These are phyloP conservation scores for Acanthisitta chloris DNA, from an alignment of 2,113 vertebrate genomes.

Conservation along the genomic window DNA sequence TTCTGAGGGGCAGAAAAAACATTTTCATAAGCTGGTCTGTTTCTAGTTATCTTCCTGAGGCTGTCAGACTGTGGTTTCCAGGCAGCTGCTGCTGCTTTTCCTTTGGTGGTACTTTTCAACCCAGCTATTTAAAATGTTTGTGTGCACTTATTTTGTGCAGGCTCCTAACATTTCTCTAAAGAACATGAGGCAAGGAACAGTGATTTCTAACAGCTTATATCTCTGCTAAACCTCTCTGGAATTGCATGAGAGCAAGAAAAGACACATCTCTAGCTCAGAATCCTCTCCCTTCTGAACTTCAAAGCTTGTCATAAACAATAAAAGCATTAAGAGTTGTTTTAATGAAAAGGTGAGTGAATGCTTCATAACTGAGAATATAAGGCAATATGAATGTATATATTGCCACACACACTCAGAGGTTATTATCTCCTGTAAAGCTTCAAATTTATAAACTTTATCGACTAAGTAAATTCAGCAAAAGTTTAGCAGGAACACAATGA, in stretches of 20 bases:
- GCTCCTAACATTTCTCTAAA: neutral
- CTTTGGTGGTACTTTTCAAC: neutral
- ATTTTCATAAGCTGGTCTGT: neutral
- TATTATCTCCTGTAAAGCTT: neutral
- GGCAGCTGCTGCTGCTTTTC: neutral
- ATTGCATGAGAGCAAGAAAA: constrained; percentile 3
- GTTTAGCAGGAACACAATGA: neutral
- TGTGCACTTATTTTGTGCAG: neutral
- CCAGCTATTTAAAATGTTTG: neutral
- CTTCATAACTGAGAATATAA: neutral
- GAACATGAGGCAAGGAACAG: neutral
- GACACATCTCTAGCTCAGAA: neutral
- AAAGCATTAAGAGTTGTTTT: neutral
- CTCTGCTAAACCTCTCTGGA: neutral
- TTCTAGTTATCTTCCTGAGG: neutral
- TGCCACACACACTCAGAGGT: neutral
- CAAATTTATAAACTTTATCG: neutral
- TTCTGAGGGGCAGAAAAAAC: neutral
- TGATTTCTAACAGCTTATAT: neutral
- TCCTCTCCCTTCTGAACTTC: neutral
- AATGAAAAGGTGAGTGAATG: neutral
- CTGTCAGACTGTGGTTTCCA: neutral
- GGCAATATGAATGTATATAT: neutral
- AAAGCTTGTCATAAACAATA: neutral
- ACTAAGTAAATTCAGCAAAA: neutral